Evolutionary conservation across 1,140 invertebrate genomes (phyloP).

Genomic region (Camponotus floridanus): DNA sequence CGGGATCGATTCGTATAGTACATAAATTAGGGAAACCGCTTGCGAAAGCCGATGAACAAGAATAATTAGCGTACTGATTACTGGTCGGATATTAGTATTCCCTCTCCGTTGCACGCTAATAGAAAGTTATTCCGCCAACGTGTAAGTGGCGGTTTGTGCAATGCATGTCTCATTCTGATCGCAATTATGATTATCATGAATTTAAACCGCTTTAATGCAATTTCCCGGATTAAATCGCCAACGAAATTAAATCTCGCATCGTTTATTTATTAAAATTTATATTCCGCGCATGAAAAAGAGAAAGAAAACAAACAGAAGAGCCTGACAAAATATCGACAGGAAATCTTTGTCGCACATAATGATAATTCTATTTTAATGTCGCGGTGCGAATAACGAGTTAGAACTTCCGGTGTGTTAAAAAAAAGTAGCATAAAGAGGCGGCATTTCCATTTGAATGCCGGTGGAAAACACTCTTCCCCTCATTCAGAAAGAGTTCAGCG

Average conservation of each 20-base stretch:
- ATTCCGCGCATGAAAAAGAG: background rate
- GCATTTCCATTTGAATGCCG: conserved; percentile 48
- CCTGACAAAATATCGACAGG: background rate
- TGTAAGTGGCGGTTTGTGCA: conserved; percentile 50
- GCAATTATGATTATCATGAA: conserved; percentile 40
- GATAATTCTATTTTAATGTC: conserved; percentile 55
- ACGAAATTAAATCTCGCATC: conserved; percentile 46
- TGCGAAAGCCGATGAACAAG: background rate
- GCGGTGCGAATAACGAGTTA: conserved; percentile 1
- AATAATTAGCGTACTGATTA: conserved; percentile 50
- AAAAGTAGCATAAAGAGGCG: conserved; percentile 20
- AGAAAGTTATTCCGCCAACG: conserved; percentile 50
- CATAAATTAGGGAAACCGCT: conserved; percentile 29
- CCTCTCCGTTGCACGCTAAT: conserved; percentile 21
- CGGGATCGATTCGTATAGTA: conserved; percentile 12
- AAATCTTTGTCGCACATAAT: background rate
- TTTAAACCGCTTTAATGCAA: conserved; percentile 35
- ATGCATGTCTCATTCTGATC: conserved; percentile 51
- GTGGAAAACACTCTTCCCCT: background rate
- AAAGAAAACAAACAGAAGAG: background rate
- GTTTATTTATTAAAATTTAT: conserved; percentile 35
- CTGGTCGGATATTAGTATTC: conserved; percentile 51
- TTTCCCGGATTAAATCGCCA: conserved; percentile 44
- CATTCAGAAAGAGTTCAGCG: conserved; percentile 11
- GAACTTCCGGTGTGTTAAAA: conserved; percentile 27